Evolutionary conservation across 2,888 invertebrate genomes (phyloP).

Genomic region (Clepsis dumicolana): DNA sequence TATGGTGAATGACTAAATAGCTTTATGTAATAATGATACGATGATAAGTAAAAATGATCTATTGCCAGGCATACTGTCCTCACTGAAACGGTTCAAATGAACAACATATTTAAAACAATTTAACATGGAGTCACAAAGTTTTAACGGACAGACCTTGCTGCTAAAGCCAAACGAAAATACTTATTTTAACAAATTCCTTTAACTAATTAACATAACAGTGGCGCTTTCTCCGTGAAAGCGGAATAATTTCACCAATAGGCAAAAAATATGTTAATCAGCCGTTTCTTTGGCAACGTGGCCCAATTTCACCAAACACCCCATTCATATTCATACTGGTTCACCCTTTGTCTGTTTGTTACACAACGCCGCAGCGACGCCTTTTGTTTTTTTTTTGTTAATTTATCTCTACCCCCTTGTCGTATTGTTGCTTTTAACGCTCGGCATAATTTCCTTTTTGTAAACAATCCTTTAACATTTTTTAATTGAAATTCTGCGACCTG

Average conservation of each 20-base stretch:
- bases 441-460: constrained; percentile 26
- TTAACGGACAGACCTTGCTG: too few species aligned
- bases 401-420: constrained; percentile 50
- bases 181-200: constrained; percentile 4
- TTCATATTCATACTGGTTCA: constrained; percentile 82
- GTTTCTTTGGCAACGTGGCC: constrained; percentile 57
- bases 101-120: too few species aligned
- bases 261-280: constrained; percentile 52
- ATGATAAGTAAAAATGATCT: too few species aligned
- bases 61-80: too few species aligned
- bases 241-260: constrained; percentile 51
- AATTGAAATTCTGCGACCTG: constrained; percentile 13
- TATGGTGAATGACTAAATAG: not conserved
- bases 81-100: too few species aligned
- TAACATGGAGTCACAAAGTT: too few species aligned
- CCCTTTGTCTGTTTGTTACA: constrained; percentile 67
- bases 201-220: constrained; percentile 41
- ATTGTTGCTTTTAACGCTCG: constrained; percentile 21
- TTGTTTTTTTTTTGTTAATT: constrained; percentile 72
- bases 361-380: constrained; percentile 46
- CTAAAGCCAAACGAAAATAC: too few species aligned
- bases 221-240: constrained; percentile 47
- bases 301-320: constrained; percentile 76
- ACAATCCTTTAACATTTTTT: not conserved
- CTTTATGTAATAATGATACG: not conserved